These are phyloP conservation scores for Ciconia boyciana DNA, from an alignment of 2,113 vertebrate species.

Conservation along the genomic window DNA sequence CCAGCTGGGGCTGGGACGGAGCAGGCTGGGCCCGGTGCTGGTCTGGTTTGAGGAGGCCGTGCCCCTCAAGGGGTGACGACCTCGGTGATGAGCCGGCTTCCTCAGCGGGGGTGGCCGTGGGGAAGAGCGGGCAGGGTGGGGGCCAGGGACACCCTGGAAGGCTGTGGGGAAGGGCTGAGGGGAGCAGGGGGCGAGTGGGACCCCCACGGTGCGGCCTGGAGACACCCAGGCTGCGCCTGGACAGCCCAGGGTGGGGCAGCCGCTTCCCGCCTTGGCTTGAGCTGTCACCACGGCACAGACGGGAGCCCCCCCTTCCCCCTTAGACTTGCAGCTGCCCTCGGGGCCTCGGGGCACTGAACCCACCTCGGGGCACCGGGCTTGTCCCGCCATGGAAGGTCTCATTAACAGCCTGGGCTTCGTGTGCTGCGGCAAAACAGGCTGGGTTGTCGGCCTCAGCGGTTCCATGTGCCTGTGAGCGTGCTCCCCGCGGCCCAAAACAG, in stretches of 20 bases:
- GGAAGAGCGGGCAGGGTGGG: background rate
- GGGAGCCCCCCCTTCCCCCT: background rate
- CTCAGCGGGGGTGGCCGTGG: background rate
- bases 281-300: accelerated
- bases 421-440: accelerated
- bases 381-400: accelerated
- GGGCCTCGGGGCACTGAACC: accelerated
- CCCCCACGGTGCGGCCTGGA: background rate
- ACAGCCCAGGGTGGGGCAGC: background rate
- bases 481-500: accelerated
- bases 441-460: accelerated
- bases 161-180: background rate
- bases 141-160: background rate
- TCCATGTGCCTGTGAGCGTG: accelerated
- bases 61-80: background rate
- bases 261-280: background rate
- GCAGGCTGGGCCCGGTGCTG: too few relatives aligned
- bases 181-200: background rate
- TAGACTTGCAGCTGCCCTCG: background rate
- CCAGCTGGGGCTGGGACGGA: background rate
- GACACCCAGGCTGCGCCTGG: background rate
- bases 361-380: accelerated
- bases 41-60: background rate
- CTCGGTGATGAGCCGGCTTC: background rate
- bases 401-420: background rate